Conservation (phyloP, 2,888 invertebrate genomes). For the Ennomos erosarius region DNA sequence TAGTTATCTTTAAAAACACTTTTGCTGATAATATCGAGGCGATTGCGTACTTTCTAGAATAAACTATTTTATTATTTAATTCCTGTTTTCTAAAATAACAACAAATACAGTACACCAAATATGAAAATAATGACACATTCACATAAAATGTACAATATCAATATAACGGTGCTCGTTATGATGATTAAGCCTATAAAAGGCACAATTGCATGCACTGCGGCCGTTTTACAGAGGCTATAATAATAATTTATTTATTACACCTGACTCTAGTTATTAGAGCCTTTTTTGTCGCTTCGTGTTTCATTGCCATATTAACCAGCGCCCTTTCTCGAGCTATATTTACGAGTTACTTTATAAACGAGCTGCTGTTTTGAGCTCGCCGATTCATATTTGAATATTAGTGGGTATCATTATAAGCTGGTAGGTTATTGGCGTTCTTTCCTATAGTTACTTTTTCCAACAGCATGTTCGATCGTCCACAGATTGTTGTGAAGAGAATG, state of each 20-base stretch:
- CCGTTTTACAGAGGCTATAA: conserved; percentile 51
- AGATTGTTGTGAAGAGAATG: too few relatives aligned
- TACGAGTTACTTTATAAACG: conserved; percentile 36
- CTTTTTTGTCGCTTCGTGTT: conserved; percentile 53
- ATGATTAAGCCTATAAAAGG: conserved; percentile 43
- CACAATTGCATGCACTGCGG: conserved; percentile 47
- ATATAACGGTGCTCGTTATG: conserved; percentile 35
- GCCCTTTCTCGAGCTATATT: conserved; percentile 48
- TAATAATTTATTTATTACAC: conserved; percentile 61
- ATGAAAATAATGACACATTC: too few relatives aligned
- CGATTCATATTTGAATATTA: conserved; percentile 36
- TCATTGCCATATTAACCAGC: conserved; percentile 49
- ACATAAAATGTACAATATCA: too few relatives aligned
- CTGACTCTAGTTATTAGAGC: conserved; percentile 51
- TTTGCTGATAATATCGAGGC: too few relatives aligned
- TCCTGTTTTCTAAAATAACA: too few relatives aligned
- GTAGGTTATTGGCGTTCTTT: not conserved
- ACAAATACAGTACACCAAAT: too few relatives aligned
- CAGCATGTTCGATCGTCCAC: too few relatives aligned
- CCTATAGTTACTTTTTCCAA: too few relatives aligned
- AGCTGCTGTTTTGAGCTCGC: conserved; percentile 35
- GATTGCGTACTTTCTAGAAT: too few relatives aligned
- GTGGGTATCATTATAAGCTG: conserved; percentile 18
- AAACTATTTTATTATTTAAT: too few relatives aligned
- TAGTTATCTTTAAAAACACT: too few relatives aligned